phyloP scores from a whole-genome alignment of 1,140 invertebrate genomes.

The Listronotus oregonensis region DNA sequence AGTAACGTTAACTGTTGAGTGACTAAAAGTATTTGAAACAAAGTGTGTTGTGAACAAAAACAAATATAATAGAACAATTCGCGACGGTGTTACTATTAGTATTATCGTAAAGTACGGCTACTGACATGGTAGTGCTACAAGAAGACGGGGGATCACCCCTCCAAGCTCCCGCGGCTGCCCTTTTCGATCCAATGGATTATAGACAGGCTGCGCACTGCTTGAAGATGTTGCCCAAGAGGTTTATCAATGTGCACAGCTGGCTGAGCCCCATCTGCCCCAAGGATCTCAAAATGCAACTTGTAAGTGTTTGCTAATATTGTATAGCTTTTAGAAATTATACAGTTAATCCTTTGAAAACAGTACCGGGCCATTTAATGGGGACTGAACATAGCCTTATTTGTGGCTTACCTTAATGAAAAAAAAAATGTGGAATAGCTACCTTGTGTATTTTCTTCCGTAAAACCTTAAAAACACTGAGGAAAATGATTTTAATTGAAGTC shows the following conservation, averaged over 20 bases:
- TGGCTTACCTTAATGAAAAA: too few species aligned
- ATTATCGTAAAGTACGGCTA: slow-evolving; percentile 29
- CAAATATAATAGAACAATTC: background rate
- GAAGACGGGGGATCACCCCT: slow-evolving; percentile 54
- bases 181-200: slow-evolving; percentile 61
- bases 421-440: too few species aligned
- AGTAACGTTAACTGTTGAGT: background rate
- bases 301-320: slow-evolving; percentile 59
- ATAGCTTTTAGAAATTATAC: background rate
- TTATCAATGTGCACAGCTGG: slow-evolving; percentile 87
- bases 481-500: too few species aligned
- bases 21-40: background rate
- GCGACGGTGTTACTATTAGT: background rate
- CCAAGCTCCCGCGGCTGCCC: slow-evolving; percentile 57
- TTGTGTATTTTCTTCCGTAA: too few species aligned
- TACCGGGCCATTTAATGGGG: background rate
- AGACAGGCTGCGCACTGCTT: slow-evolving; percentile 77
- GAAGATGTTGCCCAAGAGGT: slow-evolving; percentile 86
- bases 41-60: too few species aligned
- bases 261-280: slow-evolving; percentile 76
- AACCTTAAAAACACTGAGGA: too few species aligned
- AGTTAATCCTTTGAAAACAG: background rate
- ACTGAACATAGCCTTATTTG: background rate
- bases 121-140: slow-evolving; percentile 55
- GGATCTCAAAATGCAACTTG: slow-evolving; percentile 72